A percentile compares a stretch with the other conserved stretches of the same genome.
Conservation (phyloP, 2,888 invertebrate genomes). For the Himalopsyche japonica region DNA sequence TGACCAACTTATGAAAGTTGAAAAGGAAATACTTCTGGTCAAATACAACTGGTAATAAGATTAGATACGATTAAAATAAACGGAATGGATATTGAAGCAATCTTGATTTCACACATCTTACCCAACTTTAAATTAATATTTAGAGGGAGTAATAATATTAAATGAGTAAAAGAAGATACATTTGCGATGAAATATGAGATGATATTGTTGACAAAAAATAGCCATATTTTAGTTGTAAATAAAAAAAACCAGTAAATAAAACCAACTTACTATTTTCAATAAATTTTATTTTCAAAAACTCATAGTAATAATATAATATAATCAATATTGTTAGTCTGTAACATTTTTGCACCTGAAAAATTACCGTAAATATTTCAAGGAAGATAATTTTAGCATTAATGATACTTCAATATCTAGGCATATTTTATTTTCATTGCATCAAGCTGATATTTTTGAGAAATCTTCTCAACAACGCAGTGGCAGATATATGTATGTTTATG, state of each 20-base stretch:
- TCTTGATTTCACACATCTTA: too few species aligned
- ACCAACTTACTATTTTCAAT: slow-evolving; percentile 11
- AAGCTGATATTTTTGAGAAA: slow-evolving; percentile 21
- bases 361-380: slow-evolving; percentile 15
- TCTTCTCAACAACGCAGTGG: slow-evolving; percentile 26
- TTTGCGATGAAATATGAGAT: too few species aligned
- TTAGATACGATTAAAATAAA: too few species aligned
- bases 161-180: too few species aligned
- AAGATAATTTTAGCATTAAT: slow-evolving; percentile 11
- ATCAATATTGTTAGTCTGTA: slow-evolving; percentile 27
- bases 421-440: slow-evolving; percentile 16
- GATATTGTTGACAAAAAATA: too few species aligned
- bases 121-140: too few species aligned
- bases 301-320: slow-evolving; percentile 28
- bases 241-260: neutral
- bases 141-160: too few species aligned
- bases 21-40: too few species aligned
- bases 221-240: too few species aligned
- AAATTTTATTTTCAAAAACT: slow-evolving; percentile 36
- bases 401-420: slow-evolving; percentile 20
- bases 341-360: slow-evolving; percentile 14
- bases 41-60: too few species aligned
- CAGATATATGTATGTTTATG: neutral
- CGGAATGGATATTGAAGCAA: too few species aligned
- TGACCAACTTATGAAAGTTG: too few species aligned